phyloP scores from a whole-genome alignment of 2,113 vertebrate genomes.

The Leptodactylus fuscus region DNA sequence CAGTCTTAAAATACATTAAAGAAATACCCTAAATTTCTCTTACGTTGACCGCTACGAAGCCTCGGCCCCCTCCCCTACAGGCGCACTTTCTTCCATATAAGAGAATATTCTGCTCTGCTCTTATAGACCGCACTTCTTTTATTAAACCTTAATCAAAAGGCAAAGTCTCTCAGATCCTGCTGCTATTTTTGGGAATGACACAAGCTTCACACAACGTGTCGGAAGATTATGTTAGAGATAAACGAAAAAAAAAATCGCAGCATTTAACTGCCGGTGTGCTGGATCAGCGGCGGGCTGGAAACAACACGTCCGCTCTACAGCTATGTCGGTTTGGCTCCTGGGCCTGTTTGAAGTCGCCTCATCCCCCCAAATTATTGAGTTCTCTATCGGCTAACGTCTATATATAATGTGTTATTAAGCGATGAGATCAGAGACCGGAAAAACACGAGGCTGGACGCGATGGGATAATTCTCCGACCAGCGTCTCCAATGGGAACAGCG shows the following conservation, averaged over 20 bases:
- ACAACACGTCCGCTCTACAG: background rate
- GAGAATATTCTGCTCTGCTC: background rate
- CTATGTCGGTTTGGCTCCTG: background rate
- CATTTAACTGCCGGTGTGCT: background rate
- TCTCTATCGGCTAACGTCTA: conserved; percentile 17
- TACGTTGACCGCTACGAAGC: background rate
- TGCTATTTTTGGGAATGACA: conserved; percentile 27
- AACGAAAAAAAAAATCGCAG: conserved; percentile 9
- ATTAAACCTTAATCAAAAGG: conserved; percentile 10
- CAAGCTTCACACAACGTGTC: background rate
- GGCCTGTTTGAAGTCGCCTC: background rate
- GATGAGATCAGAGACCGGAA: conserved; percentile 48
- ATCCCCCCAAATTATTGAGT: background rate
- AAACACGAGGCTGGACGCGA: background rate
- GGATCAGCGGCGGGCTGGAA: background rate
- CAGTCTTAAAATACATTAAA: background rate
- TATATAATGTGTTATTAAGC: conserved; percentile 47
- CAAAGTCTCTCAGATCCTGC: background rate
- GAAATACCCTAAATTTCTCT: no score
- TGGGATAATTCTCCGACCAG: conserved; percentile 23
- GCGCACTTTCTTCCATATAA: background rate
- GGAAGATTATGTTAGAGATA: conserved; percentile 26
- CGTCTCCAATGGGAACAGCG: conserved; percentile 30
- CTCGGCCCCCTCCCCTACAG: background rate
- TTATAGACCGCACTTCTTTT: background rate